These are phyloP conservation scores for Pachliopta kotzebuea DNA, from an alignment of 2,888 invertebrate genomes.

Conservation along the genomic window DNA sequence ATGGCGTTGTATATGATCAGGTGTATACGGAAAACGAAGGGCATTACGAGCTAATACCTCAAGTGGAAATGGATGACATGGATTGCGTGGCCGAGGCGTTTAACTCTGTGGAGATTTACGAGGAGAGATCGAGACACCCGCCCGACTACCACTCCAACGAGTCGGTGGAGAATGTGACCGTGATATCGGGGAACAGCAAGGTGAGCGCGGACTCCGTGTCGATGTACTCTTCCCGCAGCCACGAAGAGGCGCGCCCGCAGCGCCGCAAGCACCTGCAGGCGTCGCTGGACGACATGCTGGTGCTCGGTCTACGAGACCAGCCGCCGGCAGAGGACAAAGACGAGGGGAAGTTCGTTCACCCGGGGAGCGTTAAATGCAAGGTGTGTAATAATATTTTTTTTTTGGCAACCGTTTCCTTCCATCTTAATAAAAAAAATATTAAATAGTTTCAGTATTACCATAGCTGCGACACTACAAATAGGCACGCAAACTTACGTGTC, in stretches of 20 bases:
- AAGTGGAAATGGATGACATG: slow-evolving; percentile 56
- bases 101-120: slow-evolving; percentile 69
- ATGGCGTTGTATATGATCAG: slow-evolving; percentile 67
- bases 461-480: too few relatives aligned
- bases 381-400: slow-evolving; percentile 40
- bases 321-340: slow-evolving; percentile 49
- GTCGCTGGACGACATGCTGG: slow-evolving; percentile 82
- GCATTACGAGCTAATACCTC: slow-evolving; percentile 64
- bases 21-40: slow-evolving; percentile 71
- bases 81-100: slow-evolving; percentile 61
- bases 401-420: neutral
- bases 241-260: slow-evolving; percentile 68
- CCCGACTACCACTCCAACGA: slow-evolving; percentile 61
- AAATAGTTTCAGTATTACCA: too few relatives aligned
- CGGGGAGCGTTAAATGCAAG: slow-evolving; percentile 66
- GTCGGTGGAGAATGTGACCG: slow-evolving; percentile 81
- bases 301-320: slow-evolving; percentile 61
- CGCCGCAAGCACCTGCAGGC: slow-evolving; percentile 63
- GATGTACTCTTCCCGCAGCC: slow-evolving; percentile 80
- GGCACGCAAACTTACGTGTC: too few relatives aligned
- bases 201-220: slow-evolving; percentile 79
- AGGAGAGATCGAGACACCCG: slow-evolving; percentile 53
- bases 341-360: slow-evolving; percentile 70
- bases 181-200: slow-evolving; percentile 63
- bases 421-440: neutral